A percentile compares a stretch with the other conserved stretches of the same genome.
Conservation (phyloP, 2,888 invertebrate genomes). For the Agriotes lineatus region DNA sequence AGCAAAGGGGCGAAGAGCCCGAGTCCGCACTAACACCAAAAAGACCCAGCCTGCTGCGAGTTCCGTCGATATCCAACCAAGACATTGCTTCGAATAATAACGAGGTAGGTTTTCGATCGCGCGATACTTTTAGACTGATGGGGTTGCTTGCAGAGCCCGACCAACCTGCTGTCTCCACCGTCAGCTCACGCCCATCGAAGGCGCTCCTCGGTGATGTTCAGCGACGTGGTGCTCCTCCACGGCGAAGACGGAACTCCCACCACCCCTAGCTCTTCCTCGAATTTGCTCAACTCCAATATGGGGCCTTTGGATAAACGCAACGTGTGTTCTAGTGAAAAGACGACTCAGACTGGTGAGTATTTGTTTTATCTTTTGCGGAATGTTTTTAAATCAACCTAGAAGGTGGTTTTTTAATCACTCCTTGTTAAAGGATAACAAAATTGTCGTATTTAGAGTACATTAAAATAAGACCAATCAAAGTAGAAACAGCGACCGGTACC, state of each 20-base stretch:
- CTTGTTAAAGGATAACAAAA: no score
- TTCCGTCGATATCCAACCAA: constrained; percentile 73
- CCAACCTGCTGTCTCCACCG: constrained; percentile 81
- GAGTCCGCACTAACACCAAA: constrained; percentile 60
- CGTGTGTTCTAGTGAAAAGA: constrained; percentile 88
- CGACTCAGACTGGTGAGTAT: constrained; percentile 83
- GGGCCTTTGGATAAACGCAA: constrained; percentile 69
- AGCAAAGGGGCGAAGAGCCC: constrained; percentile 47
- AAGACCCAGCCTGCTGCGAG: constrained; percentile 71
- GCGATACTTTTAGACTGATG: background rate
- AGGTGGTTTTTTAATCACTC: no score
- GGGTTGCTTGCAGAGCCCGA: constrained; percentile 70
- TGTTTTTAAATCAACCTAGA: no score
- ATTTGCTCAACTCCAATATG: constrained; percentile 53
- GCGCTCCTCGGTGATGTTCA: constrained; percentile 90
- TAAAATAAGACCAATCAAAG: no score
- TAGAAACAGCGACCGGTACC: no score
- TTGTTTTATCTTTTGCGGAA: no score
- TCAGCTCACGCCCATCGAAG: constrained; percentile 78
- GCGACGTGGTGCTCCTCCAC: constrained; percentile 85
- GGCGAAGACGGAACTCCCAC: constrained; percentile 64
- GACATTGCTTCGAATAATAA: constrained; percentile 67
- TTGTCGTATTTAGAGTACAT: no score
- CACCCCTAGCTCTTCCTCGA: constrained; percentile 56
- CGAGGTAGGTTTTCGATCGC: constrained; percentile 57